Evolutionary conservation across 2,888 invertebrate species (phyloP), one percentile per base, ranked within the genome.

Genomic region (Sclerodermus sp.): DNA sequence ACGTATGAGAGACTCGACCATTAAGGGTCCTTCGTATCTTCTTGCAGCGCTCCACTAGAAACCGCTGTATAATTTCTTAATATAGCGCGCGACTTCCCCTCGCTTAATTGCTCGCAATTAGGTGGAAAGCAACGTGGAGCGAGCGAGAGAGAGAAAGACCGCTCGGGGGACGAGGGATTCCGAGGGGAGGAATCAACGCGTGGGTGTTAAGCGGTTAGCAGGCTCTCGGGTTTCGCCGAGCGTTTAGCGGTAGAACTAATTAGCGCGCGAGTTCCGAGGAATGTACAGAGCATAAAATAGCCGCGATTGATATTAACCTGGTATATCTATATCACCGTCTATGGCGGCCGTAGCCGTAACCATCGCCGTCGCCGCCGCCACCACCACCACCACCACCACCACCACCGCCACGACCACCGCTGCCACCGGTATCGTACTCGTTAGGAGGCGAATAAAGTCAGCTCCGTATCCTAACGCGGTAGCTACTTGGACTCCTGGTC

Each of bases 61-160:
- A 10, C 30, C 30, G 34, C 10, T 13, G 13, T n/a, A 34, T 34
- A 34, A 34, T 34, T 34, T 34, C 34, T 34, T 13, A 34, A 34
- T 34, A 34, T 34, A 34, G 34, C 12, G 10, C 30, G 8, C 2
- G 34, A 50, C 55, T 60, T 45, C 54, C 49, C 50, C 44, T 31
- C 55, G 53, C 51, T 66, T 67, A 65, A 66, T 67, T 64, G 63
- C 56, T 58, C 49, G 49, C 62, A 58, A 63, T 62, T 62, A 62
- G 62, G 53, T 51, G 50, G 39, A 43, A 49, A 49, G 53, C 47
- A 34, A 44, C 39, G 30, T 32, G 37, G n/a, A n/a, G n/a, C n/a
- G n/a, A n/a, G n/a, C n/a, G n/a, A n/a, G n/a, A n/a, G n/a, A n/a
- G n/a, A n/a, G n/a, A 51, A 46, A 41, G 51, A 55, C 49, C 51